phyloP scores from a whole-genome alignment of 2,888 invertebrate genomes.

The Diarsia dahlii region DNA sequence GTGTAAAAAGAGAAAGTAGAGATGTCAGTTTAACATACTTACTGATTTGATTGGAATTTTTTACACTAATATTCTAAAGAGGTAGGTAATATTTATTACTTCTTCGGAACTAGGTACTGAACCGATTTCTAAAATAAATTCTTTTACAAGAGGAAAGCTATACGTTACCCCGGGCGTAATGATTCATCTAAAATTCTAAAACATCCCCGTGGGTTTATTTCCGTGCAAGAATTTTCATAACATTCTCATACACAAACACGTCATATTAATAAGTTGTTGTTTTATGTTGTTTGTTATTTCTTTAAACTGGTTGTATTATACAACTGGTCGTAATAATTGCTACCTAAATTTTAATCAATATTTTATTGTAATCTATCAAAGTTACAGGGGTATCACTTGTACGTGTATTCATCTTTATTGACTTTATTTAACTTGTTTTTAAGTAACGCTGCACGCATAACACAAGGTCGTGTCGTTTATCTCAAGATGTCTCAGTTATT shows the following conservation, averaged over 20 bases:
- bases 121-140: no score
- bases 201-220: no score
- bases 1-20: conserved; percentile 21
- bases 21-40: background rate
- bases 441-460: conserved; percentile 9
- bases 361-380: background rate
- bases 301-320: background rate
- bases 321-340: background rate
- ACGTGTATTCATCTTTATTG: conserved; percentile 6
- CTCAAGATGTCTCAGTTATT: conserved; percentile 18
- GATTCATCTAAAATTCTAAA: no score
- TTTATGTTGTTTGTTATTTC: background rate
- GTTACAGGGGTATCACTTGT: background rate
- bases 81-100: no score
- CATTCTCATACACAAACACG: background rate
- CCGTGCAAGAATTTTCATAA: background rate
- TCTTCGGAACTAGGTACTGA: no score
- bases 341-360: background rate
- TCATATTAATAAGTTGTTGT: no score
- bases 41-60: background rate
- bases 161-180: no score
- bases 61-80: no score
- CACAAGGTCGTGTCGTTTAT: conserved; percentile 11
- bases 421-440: conserved; percentile 7
- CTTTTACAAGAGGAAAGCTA: no score